Evolutionary conservation across 2,797 vertebrate species (phyloP), one percentile per base, ranked within the genome.

Genomic region (Cephalopachus bancanus): DNA sequence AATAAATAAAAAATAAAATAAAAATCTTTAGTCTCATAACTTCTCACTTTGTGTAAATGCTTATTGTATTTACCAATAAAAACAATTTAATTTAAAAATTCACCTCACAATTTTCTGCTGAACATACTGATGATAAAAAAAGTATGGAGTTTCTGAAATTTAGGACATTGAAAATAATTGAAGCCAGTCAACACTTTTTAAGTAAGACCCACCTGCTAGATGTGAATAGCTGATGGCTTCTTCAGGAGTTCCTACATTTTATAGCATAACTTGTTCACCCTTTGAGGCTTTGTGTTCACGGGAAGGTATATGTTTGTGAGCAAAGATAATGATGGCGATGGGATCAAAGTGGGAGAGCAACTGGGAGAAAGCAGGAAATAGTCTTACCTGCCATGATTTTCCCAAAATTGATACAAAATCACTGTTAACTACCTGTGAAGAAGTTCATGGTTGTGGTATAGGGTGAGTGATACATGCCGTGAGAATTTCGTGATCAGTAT

Each of bases 141-240:
- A 72, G 37, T 72, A 74, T n/a, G 80, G 59, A 89, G 49, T 76
- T 96, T 94, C 91, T 87, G 72, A 89, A 96, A 96, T 26, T 14
- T 53, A 65, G 78, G 79, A 51, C 71, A 76, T 93, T 89, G 8
- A 86, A 24, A 89, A 79, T 53, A 71, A 30, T 49, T 94, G 74
- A 89, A 28, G 92, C 33, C 65, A 33, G 79, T 85, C 55, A 87
- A 74, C 22, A 24, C 1, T 30, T 90, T 89, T 91, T 28, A 60
- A 85, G 88, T 80, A 85, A 95, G 55, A 67, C 33, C 60, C 91
- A 10, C 83, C 90, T 89, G 28, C 64, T 89, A 37, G n/a, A 33
- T 95, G 37, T 62, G 53, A 87, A 87, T 55, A 84, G 53, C 6
- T 67, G 28, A 28, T 74, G 75, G 44, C n/a, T 94, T 59, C 55